phyloP scores from a whole-genome alignment of 2,797 vertebrate species.

The Microcaecilia unicolor region DNA sequence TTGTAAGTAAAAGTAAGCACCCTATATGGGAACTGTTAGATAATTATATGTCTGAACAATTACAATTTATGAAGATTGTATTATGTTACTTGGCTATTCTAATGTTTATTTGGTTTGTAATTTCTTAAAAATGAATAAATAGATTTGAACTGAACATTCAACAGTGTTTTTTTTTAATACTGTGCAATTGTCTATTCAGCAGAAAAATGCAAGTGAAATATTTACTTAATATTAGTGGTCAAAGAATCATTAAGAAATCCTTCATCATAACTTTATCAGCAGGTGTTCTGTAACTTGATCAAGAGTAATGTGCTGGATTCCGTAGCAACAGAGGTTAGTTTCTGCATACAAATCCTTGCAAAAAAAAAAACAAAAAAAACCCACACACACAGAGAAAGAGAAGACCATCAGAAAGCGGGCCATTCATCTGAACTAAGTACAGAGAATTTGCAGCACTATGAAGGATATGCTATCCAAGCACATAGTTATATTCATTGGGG shows the following conservation, averaged over 20 bases:
- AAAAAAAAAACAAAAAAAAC: slow-evolving; percentile 49
- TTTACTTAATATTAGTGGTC: slow-evolving; percentile 86
- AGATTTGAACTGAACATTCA: no score
- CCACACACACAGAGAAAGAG: slow-evolving; percentile 36
- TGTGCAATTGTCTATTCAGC: slow-evolving; percentile 65
- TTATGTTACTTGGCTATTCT: no score
- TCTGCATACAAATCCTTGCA: slow-evolving; percentile 93
- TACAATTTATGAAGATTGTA: no score
- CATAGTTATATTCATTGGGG: slow-evolving; percentile 89
- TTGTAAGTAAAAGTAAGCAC: no score
- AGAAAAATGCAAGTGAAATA: slow-evolving; percentile 71
- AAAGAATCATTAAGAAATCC: slow-evolving; percentile 91
- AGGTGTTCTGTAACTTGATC: slow-evolving; percentile 89
- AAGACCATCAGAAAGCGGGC: slow-evolving; percentile 67
- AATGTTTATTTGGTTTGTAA: no score
- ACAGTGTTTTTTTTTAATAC: no score
- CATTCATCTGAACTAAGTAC: slow-evolving; percentile 78
- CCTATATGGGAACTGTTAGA: no score
- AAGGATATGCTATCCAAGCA: slow-evolving; percentile 81
- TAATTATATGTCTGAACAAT: no score
- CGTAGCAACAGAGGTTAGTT: slow-evolving; percentile 85
- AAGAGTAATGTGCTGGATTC: slow-evolving; percentile 90
- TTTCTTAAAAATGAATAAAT: no score
- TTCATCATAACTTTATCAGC: slow-evolving; percentile 88
- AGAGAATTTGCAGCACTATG: slow-evolving; percentile 72